A percentile compares a stretch with the other conserved stretches of the same genome.
phyloP scores from a whole-genome alignment of 2,113 vertebrate species.

The Phasianus colchicus region DNA sequence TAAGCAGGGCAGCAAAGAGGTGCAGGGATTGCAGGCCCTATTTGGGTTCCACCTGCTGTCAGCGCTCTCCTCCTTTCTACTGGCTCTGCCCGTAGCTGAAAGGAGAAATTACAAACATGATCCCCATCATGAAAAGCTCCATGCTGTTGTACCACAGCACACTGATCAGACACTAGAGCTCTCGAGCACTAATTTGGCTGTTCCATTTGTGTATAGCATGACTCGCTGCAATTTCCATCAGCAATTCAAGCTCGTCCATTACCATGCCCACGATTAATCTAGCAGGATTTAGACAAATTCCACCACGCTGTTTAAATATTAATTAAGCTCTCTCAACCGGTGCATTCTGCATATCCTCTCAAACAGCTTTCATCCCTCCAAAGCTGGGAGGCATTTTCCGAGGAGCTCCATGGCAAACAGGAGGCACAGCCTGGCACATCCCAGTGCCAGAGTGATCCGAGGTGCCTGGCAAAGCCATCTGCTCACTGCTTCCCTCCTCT shows the following conservation, averaged over 20 bases:
- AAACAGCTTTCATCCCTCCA: background rate
- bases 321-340: background rate
- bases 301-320: background rate
- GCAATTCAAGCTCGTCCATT: background rate
- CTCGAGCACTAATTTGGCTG: accelerated
- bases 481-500: background rate
- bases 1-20: too few relatives aligned
- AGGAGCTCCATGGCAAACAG: background rate
- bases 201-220: accelerated
- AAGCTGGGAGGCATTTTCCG: background rate
- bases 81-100: background rate
- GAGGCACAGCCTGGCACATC: background rate
- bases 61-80: background rate
- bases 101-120: background rate
- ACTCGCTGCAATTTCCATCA: background rate
- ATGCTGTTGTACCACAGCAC: accelerated
- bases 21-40: too few relatives aligned
- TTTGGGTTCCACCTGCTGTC: background rate
- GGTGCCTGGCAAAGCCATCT: too few relatives aligned
- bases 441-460: background rate
- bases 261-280: background rate
- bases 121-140: background rate
- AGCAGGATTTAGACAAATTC: slow-evolving; percentile 22
- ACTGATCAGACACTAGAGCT: background rate
- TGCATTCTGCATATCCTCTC: background rate